Percentiles rank a stretch among this genome's conserved stretches.
phyloP scores from a whole-genome alignment of 2,888 invertebrate species.

The Oscheius onirici region DNA sequence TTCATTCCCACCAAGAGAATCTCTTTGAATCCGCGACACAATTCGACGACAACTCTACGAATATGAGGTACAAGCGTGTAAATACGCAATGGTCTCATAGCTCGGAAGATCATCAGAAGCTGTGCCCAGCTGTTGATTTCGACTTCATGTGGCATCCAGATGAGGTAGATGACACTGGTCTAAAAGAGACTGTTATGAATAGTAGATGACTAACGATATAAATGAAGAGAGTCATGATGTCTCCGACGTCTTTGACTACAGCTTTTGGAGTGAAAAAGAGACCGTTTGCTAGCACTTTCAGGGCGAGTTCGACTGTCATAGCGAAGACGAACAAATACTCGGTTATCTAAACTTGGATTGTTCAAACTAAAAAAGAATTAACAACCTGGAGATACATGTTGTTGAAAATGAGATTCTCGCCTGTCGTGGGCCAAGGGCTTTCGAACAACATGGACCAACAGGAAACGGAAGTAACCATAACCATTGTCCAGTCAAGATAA shows the following conservation, averaged over 20 bases:
- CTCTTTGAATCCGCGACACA: slow-evolving; percentile 98
- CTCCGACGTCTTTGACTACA: slow-evolving; percentile 95
- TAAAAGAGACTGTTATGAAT: slow-evolving; percentile 20
- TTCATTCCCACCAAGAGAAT: slow-evolving; percentile 83
- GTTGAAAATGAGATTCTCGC: slow-evolving; percentile 83
- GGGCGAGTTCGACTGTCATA: slow-evolving; percentile 93
- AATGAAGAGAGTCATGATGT: slow-evolving; percentile 96
- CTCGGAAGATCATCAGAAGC: slow-evolving; percentile 91
- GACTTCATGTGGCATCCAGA: slow-evolving; percentile 93
- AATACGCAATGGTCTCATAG: slow-evolving; percentile 92
- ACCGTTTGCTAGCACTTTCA: slow-evolving; percentile 96
- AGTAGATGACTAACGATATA: slow-evolving; percentile 81
- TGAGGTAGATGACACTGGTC: slow-evolving; percentile 78
- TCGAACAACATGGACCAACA: slow-evolving; percentile 99
- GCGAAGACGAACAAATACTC: slow-evolving; percentile 97
- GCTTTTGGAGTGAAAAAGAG: slow-evolving; percentile 97
- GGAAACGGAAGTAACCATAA: slow-evolving; percentile 93
- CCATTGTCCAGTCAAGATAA: slow-evolving; percentile 99
- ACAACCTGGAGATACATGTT: slow-evolving; percentile 87
- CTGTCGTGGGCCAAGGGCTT: slow-evolving; percentile 80
- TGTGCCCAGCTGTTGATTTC: slow-evolving; percentile 93
- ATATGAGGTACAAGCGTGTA: slow-evolving; percentile 94
- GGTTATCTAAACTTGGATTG: slow-evolving; percentile 76
- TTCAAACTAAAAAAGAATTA: background rate
- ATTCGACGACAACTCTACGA: slow-evolving; percentile 97